Percentiles rank a stretch among this genome's conserved stretches.
phyloP scores from a whole-genome alignment of 2,113 vertebrate genomes.

The Megalops atlanticus region DNA sequence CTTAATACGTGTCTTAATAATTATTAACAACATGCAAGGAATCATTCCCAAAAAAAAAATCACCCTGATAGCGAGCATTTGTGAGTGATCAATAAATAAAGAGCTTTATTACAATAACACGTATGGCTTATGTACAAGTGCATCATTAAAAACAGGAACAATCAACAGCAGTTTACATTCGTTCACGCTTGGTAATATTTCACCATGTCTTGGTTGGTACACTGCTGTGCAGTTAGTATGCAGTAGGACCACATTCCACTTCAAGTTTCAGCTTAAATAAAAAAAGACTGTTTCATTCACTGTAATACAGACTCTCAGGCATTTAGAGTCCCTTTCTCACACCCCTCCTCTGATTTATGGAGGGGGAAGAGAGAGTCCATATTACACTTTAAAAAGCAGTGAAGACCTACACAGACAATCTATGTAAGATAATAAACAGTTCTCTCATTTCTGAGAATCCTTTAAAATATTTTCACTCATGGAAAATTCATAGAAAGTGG shows the following conservation, averaged over 20 bases:
- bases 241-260: not conserved
- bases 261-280: not conserved
- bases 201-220: not conserved
- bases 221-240: not conserved
- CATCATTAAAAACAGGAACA: slow-evolving; percentile 22
- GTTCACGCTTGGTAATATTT: not conserved
- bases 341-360: not conserved
- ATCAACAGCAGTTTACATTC: slow-evolving; percentile 7
- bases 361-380: not conserved
- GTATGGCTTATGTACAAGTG: slow-evolving; percentile 21
- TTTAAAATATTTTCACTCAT: not conserved
- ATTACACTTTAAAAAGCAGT: not conserved
- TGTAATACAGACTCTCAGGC: not conserved
- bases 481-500: too few relatives aligned
- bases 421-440: too few relatives aligned
- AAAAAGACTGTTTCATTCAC: not conserved
- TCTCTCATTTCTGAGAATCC: too few relatives aligned
- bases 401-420: not conserved
- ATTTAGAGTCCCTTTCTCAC: not conserved
- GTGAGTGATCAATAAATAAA: slow-evolving; percentile 8
- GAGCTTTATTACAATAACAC: slow-evolving; percentile 28
- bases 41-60: not conserved
- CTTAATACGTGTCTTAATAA: too few relatives aligned
- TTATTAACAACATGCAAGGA: too few relatives aligned
- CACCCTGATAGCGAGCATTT: not conserved